phyloP scores from a whole-genome alignment of 2,797 vertebrate species.

The Hemitrygon akajei region DNA sequence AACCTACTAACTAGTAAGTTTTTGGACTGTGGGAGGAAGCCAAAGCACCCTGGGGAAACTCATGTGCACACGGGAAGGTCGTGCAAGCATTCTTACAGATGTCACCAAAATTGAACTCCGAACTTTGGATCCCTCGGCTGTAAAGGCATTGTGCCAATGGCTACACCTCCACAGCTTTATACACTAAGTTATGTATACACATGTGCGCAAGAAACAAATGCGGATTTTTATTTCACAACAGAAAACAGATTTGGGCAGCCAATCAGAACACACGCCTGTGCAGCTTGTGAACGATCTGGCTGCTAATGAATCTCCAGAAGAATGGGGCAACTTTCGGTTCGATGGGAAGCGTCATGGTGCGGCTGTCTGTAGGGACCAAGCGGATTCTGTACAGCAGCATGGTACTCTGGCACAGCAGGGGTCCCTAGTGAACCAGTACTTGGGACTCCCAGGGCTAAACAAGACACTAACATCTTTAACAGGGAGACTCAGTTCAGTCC shows the following conservation, averaged over 20 bases:
- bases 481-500: slow-evolving; percentile 34
- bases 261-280: background rate
- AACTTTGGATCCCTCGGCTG: too few species aligned
- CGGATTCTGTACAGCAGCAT: background rate
- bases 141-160: too few species aligned
- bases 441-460: background rate
- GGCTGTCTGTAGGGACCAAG: background rate
- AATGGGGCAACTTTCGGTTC: background rate
- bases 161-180: too few species aligned
- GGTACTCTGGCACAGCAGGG: too few species aligned
- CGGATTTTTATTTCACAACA: background rate
- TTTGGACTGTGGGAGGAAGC: too few species aligned
- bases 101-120: too few species aligned
- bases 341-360: background rate
- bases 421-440: too few species aligned
- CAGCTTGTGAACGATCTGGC: background rate
- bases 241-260: background rate
- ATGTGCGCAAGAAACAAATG: background rate
- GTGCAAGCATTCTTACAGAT: too few species aligned
- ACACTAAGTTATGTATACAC: background rate
- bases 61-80: too few species aligned
- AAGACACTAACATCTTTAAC: background rate
- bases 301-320: background rate
- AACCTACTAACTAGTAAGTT: too few species aligned
- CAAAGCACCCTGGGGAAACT: too few species aligned